Percentiles rank a stretch among this genome's conserved stretches.
phyloP scores from a whole-genome alignment of 2,797 vertebrate genomes.

The Capromys pilorides region DNA sequence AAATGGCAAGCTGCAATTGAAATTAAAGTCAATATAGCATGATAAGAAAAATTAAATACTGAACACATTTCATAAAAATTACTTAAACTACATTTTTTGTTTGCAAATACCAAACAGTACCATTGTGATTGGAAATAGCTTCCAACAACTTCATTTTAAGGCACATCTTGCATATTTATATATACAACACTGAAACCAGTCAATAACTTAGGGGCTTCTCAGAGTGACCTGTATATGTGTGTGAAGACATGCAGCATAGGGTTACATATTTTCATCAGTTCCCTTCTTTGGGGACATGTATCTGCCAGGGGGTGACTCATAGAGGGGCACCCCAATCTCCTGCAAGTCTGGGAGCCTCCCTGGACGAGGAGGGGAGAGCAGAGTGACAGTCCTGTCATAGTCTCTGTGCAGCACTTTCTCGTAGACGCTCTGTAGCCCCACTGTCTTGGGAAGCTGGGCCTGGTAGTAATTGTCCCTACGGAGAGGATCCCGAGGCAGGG shows the following conservation, averaged over 20 bases:
- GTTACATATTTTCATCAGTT: conserved; percentile 84
- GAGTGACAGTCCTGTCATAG: conserved; percentile 92
- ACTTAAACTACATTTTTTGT: conserved; percentile 88
- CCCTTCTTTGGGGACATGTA: conserved; percentile 88
- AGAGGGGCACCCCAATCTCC: conserved; percentile 93
- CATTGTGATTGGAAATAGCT: conserved; percentile 85
- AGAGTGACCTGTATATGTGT: conserved; percentile 77
- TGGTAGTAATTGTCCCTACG: conserved; percentile 94
- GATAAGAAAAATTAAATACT: conserved; percentile 87
- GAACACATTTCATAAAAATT: conserved; percentile 92
- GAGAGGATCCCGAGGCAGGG: conserved; percentile 92
- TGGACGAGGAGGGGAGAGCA: conserved; percentile 92
- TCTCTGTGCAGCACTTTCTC: conserved; percentile 96
- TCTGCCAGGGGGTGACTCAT: conserved; percentile 89
- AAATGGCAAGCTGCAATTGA: conserved; percentile 87
- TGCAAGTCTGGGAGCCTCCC: conserved; percentile 94
- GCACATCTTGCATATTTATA: conserved; percentile 84
- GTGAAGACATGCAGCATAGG: conserved; percentile 69
- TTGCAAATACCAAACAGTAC: conserved; percentile 90
- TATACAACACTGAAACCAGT: conserved; percentile 82
- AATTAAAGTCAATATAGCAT: conserved; percentile 81
- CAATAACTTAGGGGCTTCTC: conserved; percentile 87
- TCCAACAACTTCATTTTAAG: conserved; percentile 86
- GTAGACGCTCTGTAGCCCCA: conserved; percentile 93
- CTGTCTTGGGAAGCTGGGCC: conserved; percentile 92